These are phyloP conservation scores for Cantharis lateralis DNA, from an alignment of 2,888 invertebrate species.

Conservation along the genomic window DNA sequence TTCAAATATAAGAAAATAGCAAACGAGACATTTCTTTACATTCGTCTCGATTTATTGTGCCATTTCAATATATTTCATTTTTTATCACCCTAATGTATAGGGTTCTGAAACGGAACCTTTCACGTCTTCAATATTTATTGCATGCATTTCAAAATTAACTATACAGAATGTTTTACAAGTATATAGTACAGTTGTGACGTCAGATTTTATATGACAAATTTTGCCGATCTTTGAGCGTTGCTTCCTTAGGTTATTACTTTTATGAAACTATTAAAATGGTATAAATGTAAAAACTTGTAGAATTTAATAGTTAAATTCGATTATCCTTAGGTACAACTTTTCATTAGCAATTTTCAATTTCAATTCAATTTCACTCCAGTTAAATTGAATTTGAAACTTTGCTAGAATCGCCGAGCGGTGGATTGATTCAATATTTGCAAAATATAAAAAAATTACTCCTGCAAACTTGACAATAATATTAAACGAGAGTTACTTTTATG, in stretches of 20 bases:
- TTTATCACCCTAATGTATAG: background rate
- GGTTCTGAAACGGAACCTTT: background rate
- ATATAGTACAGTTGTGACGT: no score
- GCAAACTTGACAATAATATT: background rate
- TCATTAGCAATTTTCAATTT: background rate
- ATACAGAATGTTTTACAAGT: no score
- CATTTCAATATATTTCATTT: background rate
- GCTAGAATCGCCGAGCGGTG: background rate
- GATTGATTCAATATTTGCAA: slow-evolving; percentile 2
- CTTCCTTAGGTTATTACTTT: no score
- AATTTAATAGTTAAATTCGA: background rate
- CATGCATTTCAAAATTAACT: no score
- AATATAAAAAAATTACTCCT: background rate
- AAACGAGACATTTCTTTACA: background rate
- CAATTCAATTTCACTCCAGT: background rate
- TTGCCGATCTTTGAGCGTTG: no score
- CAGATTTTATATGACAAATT: no score
- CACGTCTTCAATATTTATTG: background rate
- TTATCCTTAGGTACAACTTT: background rate
- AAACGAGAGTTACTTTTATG: background rate
- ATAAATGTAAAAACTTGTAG: no score
- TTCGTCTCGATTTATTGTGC: background rate
- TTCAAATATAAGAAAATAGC: background rate
- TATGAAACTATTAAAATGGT: no score
- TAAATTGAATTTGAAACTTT: slow-evolving; percentile 13